Conservation (phyloP, 2,113 vertebrate species). For the Erinaceus europaeus region DNA sequence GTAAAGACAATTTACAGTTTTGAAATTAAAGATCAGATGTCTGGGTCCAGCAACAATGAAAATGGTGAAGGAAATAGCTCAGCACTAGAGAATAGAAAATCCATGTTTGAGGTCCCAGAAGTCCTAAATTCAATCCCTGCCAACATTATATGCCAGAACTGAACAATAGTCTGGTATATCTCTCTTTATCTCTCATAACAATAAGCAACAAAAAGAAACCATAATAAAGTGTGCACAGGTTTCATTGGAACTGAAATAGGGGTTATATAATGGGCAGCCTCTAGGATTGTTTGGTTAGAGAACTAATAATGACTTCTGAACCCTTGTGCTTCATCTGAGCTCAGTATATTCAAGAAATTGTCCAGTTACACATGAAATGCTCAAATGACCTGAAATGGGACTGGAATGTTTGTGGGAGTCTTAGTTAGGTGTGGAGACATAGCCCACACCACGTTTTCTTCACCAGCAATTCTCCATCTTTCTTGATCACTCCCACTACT, state of each 20-base stretch:
- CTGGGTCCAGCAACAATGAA: too few relatives aligned
- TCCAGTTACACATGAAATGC: not conserved
- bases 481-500: not conserved
- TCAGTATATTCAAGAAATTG: not conserved
- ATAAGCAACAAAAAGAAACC: not conserved
- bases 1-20: not conserved
- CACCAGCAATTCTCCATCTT: not conserved
- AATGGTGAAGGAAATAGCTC: too few relatives aligned
- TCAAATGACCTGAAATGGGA: not conserved
- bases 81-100: too few relatives aligned
- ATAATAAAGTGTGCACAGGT: not conserved
- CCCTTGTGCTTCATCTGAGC: not conserved
- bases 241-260: not conserved
- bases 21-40: not conserved
- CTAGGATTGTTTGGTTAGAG: not conserved
- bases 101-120: too few relatives aligned
- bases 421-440: not conserved
- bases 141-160: too few relatives aligned
- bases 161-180: too few relatives aligned
- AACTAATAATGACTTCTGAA: constrained; percentile 6
- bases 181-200: not conserved
- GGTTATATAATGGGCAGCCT: not conserved
- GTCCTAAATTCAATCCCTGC: too few relatives aligned
- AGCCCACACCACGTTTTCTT: not conserved
- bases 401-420: not conserved